Conservation (phyloP, 2,888 invertebrate genomes). For the Morpho achilles region DNA sequence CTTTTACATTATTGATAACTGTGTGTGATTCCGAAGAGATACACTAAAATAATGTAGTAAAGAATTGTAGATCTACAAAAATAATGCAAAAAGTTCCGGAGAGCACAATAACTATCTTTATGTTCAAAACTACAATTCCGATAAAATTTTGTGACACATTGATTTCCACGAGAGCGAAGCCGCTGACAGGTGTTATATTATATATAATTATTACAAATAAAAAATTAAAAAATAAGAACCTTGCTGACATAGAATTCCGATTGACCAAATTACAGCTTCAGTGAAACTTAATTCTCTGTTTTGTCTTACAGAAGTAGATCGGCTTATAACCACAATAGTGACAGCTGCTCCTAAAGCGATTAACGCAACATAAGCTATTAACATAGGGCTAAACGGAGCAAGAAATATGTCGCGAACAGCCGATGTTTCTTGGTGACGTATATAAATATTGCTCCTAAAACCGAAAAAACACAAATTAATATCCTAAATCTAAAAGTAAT, state of each 20-base stretch:
- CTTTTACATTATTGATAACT: no score
- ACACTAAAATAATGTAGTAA: no score
- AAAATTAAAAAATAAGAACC: constrained; percentile 47
- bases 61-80: no score
- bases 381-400: constrained; percentile 78
- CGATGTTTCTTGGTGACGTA: constrained; percentile 80
- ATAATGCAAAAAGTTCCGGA: no score
- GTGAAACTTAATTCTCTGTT: constrained; percentile 56
- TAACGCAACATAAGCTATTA: constrained; percentile 74
- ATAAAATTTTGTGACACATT: no score
- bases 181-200: no score
- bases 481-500: no score
- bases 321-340: constrained; percentile 70
- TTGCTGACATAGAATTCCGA: constrained; percentile 82
- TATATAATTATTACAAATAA: no score
- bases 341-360: constrained; percentile 71
- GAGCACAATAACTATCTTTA: no score
- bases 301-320: constrained; percentile 52
- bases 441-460: constrained; percentile 81
- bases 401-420: constrained; percentile 81
- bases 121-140: no score
- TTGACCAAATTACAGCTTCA: constrained; percentile 81
- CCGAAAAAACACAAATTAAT: background rate
- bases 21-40: no score
- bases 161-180: no score